phyloP scores from a whole-genome alignment of 2,113 vertebrate species.

The Struthidea cinerea region DNA sequence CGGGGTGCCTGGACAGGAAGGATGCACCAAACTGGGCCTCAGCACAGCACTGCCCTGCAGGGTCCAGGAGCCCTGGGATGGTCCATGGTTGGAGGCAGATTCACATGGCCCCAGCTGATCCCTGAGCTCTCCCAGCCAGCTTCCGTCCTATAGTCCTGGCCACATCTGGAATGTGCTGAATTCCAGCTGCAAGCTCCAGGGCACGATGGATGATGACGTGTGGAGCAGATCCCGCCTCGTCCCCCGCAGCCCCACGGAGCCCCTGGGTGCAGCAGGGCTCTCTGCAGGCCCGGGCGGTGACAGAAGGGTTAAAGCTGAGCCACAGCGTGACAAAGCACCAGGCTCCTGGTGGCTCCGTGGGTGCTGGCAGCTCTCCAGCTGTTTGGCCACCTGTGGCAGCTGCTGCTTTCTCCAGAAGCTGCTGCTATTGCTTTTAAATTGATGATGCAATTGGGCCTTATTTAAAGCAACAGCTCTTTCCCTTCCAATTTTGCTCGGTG shows the following conservation, averaged over 20 bases:
- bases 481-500: neutral
- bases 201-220: fast-evolving
- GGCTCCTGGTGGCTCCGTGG: neutral
- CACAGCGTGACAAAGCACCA: neutral
- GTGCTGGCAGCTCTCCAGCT: conserved; percentile 57
- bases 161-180: neutral
- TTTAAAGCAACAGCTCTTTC: conserved; percentile 53
- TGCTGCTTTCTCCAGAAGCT: conserved; percentile 40
- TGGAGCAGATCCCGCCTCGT: neutral
- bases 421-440: conserved; percentile 58
- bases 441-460: conserved; percentile 49
- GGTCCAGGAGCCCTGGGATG: neutral
- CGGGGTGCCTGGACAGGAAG: neutral
- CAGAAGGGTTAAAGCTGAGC: neutral
- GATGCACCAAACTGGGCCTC: neutral
- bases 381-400: conserved; percentile 62
- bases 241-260: neutral
- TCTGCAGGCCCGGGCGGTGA: neutral
- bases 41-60: neutral
- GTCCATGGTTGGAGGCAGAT: fast-evolving
- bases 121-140: neutral
- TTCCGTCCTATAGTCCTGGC: neutral
- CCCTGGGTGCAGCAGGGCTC: neutral
- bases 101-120: neutral
- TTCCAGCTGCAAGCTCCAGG: neutral